Conservation (phyloP, 2,113 vertebrate genomes). For the Chamaea fasciata region DNA sequence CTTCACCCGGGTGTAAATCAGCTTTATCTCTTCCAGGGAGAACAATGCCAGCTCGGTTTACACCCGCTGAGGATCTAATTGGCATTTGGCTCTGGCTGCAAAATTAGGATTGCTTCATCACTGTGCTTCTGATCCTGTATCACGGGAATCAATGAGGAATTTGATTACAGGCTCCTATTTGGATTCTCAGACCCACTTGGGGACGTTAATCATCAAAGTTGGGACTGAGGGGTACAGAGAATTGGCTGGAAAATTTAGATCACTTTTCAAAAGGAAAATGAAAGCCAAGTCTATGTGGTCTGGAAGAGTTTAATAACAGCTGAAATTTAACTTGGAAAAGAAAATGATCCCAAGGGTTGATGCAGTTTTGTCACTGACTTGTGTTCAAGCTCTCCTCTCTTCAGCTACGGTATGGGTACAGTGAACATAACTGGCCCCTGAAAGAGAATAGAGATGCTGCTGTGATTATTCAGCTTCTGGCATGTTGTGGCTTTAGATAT, state of each 20-base stretch:
- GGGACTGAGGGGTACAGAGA: conserved; percentile 25
- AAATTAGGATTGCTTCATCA: conserved; percentile 38
- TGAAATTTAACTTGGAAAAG: conserved; percentile 49
- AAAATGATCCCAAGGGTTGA: background rate
- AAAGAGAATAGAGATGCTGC: background rate
- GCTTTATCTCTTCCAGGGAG: conserved; percentile 2
- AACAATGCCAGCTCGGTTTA: conserved; percentile 33
- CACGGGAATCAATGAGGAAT: conserved; percentile 32
- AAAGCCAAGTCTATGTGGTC: background rate
- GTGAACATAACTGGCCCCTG: background rate
- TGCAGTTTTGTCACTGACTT: background rate
- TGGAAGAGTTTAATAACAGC: conserved; percentile 9
- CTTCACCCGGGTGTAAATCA: conserved; percentile 1
- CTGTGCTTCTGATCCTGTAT: conserved; percentile 31
- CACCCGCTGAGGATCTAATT: conserved; percentile 34
- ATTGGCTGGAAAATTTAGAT: conserved; percentile 33
- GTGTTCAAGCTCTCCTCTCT: background rate
- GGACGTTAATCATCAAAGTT: conserved; percentile 16
- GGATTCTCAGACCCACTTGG: conserved; percentile 1
- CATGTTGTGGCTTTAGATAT: background rate
- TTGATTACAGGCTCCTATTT: conserved; percentile 45
- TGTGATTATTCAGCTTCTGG: background rate
- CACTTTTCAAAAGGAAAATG: conserved; percentile 38
- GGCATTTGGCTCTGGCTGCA: conserved; percentile 42
- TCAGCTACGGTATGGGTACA: fast-evolving